These are phyloP conservation scores for Pogonus chalceus DNA, from an alignment of 1,140 invertebrate genomes.

Conservation along the genomic window DNA sequence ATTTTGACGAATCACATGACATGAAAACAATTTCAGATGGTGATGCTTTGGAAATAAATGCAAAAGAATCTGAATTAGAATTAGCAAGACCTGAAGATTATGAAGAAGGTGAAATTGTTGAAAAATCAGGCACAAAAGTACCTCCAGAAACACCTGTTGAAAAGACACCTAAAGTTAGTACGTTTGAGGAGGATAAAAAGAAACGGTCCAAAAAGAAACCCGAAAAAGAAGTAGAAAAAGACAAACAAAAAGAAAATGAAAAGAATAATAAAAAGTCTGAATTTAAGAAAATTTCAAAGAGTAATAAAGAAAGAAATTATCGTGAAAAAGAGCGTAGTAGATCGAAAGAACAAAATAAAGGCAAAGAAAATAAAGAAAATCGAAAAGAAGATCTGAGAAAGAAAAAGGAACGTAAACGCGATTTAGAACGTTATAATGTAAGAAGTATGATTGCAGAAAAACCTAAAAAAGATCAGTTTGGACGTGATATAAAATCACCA, in stretches of 20 bases:
- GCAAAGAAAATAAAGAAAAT: conserved; percentile 23
- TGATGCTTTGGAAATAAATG: conserved; percentile 34
- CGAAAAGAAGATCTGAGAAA: conserved; percentile 30
- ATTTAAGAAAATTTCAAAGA: conserved; percentile 75
- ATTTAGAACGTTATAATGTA: conserved; percentile 72
- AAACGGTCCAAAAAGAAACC: conserved; percentile 32
- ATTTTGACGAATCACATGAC: conserved; percentile 43
- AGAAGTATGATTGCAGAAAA: conserved; percentile 63
- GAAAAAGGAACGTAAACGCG: conserved; percentile 46
- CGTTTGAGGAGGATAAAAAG: conserved; percentile 32
- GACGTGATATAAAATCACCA: conserved; percentile 49
- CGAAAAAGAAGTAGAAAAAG: conserved; percentile 26
- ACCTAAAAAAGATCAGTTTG: conserved; percentile 65
- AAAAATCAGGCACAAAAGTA: conserved; percentile 37
- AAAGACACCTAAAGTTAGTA: conserved; percentile 34
- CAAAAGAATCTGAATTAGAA: conserved; percentile 33
- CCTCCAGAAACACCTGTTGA: conserved; percentile 28
- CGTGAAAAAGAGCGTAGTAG: conserved; percentile 50
- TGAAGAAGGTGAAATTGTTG: conserved; percentile 45
- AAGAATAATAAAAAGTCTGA: conserved; percentile 38
- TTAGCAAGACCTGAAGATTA: conserved; percentile 31
- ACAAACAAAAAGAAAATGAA: conserved; percentile 32
- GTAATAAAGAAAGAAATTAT: conserved; percentile 71
- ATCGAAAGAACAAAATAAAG: conserved; percentile 28
- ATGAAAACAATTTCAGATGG: conserved; percentile 30